Evolutionary conservation across 2,797 vertebrate species (phyloP).

Genomic region (Pipistrellus kuhlii): DNA sequence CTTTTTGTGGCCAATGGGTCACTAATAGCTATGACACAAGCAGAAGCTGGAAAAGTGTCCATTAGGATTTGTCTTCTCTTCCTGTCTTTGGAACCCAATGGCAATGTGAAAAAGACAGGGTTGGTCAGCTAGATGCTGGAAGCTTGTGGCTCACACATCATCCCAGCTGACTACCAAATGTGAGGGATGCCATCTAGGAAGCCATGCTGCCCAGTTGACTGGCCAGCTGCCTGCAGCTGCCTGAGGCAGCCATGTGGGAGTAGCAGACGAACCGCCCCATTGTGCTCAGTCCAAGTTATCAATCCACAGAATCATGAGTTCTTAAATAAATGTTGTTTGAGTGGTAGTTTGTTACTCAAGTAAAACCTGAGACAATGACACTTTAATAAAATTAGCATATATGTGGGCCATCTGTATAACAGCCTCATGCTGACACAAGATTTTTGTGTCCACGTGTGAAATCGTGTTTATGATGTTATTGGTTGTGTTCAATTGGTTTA

Average conservation of each 20-base stretch:
- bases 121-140: not conserved
- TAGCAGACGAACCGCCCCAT: not conserved
- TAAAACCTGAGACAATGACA: not conserved
- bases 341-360: not conserved
- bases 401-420: fast-evolving
- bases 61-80: not conserved
- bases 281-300: too few species aligned
- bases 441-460: not conserved
- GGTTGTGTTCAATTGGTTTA: too few species aligned
- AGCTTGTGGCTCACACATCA: fast-evolving
- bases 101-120: not conserved
- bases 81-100: not conserved
- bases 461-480: too few species aligned
- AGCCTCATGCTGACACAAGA: fast-evolving
- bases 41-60: not conserved
- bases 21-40: fast-evolving
- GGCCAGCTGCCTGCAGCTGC: not conserved
- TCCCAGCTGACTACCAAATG: not conserved
- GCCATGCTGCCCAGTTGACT: not conserved
- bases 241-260: too few species aligned
- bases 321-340: not conserved
- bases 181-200: not conserved
- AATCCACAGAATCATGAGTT: not conserved
- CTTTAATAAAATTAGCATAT: fast-evolving
- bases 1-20: not conserved